Percentiles rank a stretch among this genome's conserved stretches.
Conservation (phyloP, 2,888 invertebrate genomes). For the Apamea monoglypha region DNA sequence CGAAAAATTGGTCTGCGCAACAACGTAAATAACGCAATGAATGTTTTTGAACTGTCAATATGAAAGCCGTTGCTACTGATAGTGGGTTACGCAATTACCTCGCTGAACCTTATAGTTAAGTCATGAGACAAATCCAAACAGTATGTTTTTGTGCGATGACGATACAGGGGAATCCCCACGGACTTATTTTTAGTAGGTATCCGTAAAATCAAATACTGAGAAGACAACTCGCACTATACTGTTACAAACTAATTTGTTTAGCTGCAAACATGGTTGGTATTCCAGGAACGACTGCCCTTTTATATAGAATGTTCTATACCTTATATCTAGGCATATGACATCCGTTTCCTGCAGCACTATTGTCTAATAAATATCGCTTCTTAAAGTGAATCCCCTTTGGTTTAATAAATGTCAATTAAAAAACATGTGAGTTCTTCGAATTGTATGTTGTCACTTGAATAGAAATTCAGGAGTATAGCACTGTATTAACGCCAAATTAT, state of each 20-base stretch:
- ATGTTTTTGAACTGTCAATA: too few relatives aligned
- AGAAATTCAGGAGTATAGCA: too few relatives aligned
- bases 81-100: too few relatives aligned
- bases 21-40: too few relatives aligned
- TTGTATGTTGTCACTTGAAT: background rate
- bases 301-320: background rate
- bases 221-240: background rate
- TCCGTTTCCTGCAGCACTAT: slow-evolving; percentile 34
- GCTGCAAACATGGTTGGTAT: background rate
- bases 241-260: slow-evolving; percentile 3
- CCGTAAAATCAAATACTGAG: background rate
- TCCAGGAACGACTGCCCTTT: slow-evolving; percentile 24
- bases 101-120: too few relatives aligned
- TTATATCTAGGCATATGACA: slow-evolving; percentile 19
- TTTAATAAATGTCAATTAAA: background rate
- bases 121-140: background rate
- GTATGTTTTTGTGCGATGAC: background rate
- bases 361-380: slow-evolving; percentile 18
- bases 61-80: too few relatives aligned
- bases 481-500: too few relatives aligned
- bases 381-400: background rate
- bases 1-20: too few relatives aligned
- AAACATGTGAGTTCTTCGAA: background rate
- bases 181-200: background rate
- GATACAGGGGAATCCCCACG: background rate